Conservation (phyloP, 2,888 invertebrate genomes). For the Spicauda simplicius region DNA sequence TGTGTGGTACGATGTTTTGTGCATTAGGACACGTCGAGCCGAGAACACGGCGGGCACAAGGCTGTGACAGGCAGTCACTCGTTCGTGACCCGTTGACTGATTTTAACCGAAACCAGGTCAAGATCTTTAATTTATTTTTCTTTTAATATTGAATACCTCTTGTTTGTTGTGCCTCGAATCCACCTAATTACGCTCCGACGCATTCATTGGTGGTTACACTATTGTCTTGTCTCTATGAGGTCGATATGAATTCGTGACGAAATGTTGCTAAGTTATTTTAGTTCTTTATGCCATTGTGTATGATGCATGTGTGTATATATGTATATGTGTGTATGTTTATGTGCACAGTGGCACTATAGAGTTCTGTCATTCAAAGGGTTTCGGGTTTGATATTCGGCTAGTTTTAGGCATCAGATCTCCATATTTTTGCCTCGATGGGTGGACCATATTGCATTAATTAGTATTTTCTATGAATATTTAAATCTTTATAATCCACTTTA, state of each 20-base stretch:
- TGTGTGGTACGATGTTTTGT: conserved; percentile 42
- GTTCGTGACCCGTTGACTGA: conserved; percentile 83
- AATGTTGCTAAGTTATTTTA: not conserved
- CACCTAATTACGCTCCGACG: conserved; percentile 40
- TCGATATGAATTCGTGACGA: conserved; percentile 7
- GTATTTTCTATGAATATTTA: too few species aligned
- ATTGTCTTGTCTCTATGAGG: conserved; percentile 14
- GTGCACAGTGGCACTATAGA: too few species aligned
- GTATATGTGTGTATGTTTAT: not conserved
- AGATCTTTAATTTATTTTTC: conserved; percentile 76
- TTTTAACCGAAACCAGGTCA: conserved; percentile 78
- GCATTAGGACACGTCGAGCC: conserved; percentile 64
- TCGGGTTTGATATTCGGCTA: not conserved
- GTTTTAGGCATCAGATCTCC: too few species aligned
- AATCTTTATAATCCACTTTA: not conserved
- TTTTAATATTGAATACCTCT: conserved; percentile 67
- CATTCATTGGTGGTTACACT: conserved; percentile 18
- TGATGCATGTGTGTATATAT: not conserved
- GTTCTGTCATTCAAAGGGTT: too few species aligned
- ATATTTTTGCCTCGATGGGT: too few species aligned
- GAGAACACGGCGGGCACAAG: conserved; percentile 69
- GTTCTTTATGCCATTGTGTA: not conserved
- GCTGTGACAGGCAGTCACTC: conserved; percentile 79
- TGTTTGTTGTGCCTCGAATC: conserved; percentile 52
- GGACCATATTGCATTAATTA: too few species aligned